Evolutionary conservation across 2,888 invertebrate genomes (phyloP).

Genomic region (Andricus quercusramuli): DNA sequence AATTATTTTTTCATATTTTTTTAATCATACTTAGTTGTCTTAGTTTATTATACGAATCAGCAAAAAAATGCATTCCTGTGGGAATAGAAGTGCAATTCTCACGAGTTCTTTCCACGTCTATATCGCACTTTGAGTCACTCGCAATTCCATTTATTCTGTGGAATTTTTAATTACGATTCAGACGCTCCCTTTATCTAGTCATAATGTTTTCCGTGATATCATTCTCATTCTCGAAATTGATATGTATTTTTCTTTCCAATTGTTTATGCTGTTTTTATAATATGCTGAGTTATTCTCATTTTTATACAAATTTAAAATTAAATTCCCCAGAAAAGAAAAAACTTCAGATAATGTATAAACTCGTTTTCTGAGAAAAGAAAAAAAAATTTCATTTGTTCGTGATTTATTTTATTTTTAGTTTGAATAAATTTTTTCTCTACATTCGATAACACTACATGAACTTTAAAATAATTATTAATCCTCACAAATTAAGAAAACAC

Average conservation of each 20-base stretch:
- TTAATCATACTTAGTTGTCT: neutral
- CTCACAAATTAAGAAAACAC: neutral
- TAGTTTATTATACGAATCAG: neutral
- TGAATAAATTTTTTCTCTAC: neutral
- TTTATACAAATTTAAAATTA: neutral
- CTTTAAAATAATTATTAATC: neutral
- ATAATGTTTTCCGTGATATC: neutral
- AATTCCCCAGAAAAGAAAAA: neutral
- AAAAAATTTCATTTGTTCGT: neutral
- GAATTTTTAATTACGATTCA: constrained; percentile 27
- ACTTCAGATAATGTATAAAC: neutral
- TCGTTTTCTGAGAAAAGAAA: neutral
- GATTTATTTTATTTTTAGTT: neutral
- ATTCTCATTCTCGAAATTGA: neutral
- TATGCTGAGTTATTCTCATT: too few relatives aligned
- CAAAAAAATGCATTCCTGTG: neutral
- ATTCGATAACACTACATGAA: neutral
- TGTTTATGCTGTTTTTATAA: too few relatives aligned
- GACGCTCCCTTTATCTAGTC: neutral
- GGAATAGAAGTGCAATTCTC: neutral
- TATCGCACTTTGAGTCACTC: neutral
- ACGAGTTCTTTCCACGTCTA: neutral
- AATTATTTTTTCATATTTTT: constrained; percentile 6
- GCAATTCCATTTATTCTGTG: constrained; percentile 3
- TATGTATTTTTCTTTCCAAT: too few relatives aligned